Base-by-base conservation (phyloP, 2,113 vertebrate species). In the Silurus glanis region DNA sequence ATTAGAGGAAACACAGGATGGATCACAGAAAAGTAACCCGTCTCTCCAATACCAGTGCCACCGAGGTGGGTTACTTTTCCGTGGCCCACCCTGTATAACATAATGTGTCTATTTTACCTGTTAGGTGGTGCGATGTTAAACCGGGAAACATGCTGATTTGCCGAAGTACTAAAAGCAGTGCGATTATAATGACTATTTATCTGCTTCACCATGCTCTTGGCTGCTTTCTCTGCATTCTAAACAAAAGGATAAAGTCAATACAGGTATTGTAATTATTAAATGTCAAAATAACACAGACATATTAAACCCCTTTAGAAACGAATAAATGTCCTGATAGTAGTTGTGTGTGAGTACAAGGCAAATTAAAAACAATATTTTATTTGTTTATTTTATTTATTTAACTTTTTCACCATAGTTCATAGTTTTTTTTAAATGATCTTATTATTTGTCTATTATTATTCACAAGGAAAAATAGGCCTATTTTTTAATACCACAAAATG, bases 101-200 rank as follows among this genome's bases (percentile, higher is more conserved):
- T 23, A 80, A 28, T 72, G 5, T 21, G 14, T 74, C 19, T 59
- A 64, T 81, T 51, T 85, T 87, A 94, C 94, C 90, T 93, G 81
- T 83, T 92, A 45, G 82, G 5, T 17, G 56, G 51, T 83, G 89
- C 53, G 84, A 28, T 66, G 53, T 82, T 87, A 62, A 83, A 79
- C 28, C 9, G 72, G 82, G 47, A 66, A 84, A 51, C 74, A 83
- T 72, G 25, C 25, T 10, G 21, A 49, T 74, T 89, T 90, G 14
- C 13, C 75, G 66, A 62, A 87, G 69, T 85, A 21, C 21, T 47
- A 59, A 85, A 25, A 49, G 78, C 85, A 45, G 72, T 88, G 9
- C 9, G 85, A 56, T 91, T 84, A 23, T 95, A 94, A 86, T 84
- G 92, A 67, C 89, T 93, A 1, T 93, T 93, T 86, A 95, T 95